A percentile compares a stretch with the other conserved stretches of the same genome.
These are phyloP conservation scores for Lampris megalopsis DNA, from an alignment of 2,113 vertebrate genomes.

Conservation along the genomic window DNA sequence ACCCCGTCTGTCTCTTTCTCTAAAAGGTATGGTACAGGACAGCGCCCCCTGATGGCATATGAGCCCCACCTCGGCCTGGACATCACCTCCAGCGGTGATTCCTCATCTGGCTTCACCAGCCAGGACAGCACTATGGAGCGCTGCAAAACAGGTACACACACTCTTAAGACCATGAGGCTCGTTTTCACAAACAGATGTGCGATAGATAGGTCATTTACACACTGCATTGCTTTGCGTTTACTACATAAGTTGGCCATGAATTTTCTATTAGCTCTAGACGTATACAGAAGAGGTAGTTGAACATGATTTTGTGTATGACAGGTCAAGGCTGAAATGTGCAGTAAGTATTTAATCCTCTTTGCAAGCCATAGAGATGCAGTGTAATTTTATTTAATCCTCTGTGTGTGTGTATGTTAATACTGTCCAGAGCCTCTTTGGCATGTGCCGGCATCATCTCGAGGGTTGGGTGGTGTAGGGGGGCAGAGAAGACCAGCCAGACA, in stretches of 20 bases:
- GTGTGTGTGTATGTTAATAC: conserved; percentile 60
- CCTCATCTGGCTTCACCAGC: conserved; percentile 88
- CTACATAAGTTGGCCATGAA: neutral
- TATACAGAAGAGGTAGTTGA: conserved; percentile 11
- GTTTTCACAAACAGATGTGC: neutral
- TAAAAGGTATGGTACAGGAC: conserved; percentile 80
- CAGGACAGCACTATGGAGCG: conserved; percentile 93
- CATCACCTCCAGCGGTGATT: conserved; percentile 86
- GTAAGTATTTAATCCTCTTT: conserved; percentile 78
- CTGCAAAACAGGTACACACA: conserved; percentile 85
- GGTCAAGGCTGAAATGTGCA: conserved; percentile 65
- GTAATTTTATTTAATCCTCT: conserved; percentile 68
- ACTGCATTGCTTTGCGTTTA: neutral
- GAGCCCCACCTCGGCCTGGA: conserved; percentile 86
- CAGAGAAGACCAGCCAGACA: conserved; percentile 84
- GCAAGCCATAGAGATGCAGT: conserved; percentile 46
- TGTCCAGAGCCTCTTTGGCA: conserved; percentile 91
- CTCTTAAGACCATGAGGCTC: neutral
- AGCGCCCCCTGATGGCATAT: conserved; percentile 80
- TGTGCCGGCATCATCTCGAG: conserved; percentile 83
- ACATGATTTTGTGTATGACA: conserved; percentile 33
- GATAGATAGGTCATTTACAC: conserved; percentile 3
- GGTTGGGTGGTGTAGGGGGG: conserved; percentile 69
- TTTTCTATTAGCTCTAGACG: neutral
- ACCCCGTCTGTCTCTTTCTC: conserved; percentile 15